These are phyloP conservation scores for Corbicula japonica DNA, from an alignment of 2,888 invertebrate genomes.

Conservation along the genomic window DNA sequence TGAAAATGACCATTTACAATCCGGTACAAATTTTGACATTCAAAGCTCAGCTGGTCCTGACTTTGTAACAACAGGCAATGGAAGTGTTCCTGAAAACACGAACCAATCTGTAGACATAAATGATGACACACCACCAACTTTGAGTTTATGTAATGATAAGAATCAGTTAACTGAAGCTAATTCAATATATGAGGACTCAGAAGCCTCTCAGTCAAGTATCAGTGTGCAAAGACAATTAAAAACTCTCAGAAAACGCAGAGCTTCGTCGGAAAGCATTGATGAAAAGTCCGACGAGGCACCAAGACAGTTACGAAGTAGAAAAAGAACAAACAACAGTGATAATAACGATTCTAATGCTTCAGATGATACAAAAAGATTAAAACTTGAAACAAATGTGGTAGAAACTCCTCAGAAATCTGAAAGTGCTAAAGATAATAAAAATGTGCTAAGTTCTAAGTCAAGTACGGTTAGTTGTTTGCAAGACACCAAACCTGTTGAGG, in stretches of 20 bases:
- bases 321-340: conserved; percentile 63
- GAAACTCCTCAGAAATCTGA: conserved; percentile 46
- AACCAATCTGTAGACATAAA: not conserved
- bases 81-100: conserved; percentile 4
- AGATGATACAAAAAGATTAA: conserved; percentile 59
- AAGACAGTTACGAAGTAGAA: conserved; percentile 60
- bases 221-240: conserved; percentile 31
- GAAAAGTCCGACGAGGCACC: conserved; percentile 46
- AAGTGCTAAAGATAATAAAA: conserved; percentile 50
- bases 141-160: conserved; percentile 7
- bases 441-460: conserved; percentile 40
- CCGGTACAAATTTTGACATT: no score
- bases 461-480: conserved; percentile 23
- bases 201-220: conserved; percentile 1
- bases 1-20: no score
- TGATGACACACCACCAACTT: conserved; percentile 17
- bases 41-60: conserved; percentile 16
- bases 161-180: conserved; percentile 22
- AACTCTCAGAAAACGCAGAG: conserved; percentile 36
- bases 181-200: conserved; percentile 20
- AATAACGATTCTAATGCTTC: conserved; percentile 36
- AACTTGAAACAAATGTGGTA: conserved; percentile 46
- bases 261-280: conserved; percentile 50
- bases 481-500: conserved; percentile 35
- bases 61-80: conserved; percentile 7